These are phyloP conservation scores for Hirtodrosophila alboralis DNA, from an alignment of 2,888 invertebrate genomes.

Conservation along the genomic window DNA sequence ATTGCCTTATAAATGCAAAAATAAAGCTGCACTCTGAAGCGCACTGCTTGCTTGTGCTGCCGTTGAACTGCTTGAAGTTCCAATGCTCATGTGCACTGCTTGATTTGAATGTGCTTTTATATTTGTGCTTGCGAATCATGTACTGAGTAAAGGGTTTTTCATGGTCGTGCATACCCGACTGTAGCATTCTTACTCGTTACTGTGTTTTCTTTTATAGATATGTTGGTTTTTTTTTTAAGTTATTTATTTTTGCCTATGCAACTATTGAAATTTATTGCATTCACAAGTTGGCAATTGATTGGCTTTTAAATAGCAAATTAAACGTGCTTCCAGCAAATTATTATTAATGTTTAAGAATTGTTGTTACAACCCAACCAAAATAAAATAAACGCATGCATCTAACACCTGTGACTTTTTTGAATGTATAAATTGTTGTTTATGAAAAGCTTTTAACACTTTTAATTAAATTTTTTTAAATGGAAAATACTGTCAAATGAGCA, in stretches of 20 bases:
- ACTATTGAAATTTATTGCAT: slow-evolving; percentile 74
- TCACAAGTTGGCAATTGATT: slow-evolving; percentile 63
- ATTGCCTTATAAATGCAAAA: too few species aligned
- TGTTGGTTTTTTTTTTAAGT: too few species aligned
- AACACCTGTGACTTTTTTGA: slow-evolving; percentile 51
- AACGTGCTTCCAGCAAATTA: slow-evolving; percentile 58
- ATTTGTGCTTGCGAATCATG: too few species aligned
- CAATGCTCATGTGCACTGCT: too few species aligned
- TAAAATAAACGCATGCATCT: too few species aligned
- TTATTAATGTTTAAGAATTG: slow-evolving; percentile 44
- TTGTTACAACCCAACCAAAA: slow-evolving; percentile 6
- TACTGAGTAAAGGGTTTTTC: too few species aligned
- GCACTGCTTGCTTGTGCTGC: too few species aligned
- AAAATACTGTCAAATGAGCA: slow-evolving; percentile 32
- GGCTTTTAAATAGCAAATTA: slow-evolving; percentile 65
- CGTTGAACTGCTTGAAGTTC: too few species aligned
- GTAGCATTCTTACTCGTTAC: too few species aligned
- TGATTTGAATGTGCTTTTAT: too few species aligned
- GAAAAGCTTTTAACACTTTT: slow-evolving; percentile 68
- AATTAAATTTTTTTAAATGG: slow-evolving; percentile 50
- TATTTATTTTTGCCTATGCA: slow-evolving; percentile 44
- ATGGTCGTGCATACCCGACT: too few species aligned
- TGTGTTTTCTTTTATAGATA: slow-evolving; percentile 24
- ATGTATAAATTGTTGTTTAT: slow-evolving; percentile 28
- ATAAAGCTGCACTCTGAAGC: too few species aligned